Conservation (phyloP, 2,113 vertebrate genomes). For the Etheostoma spectabile region DNA sequence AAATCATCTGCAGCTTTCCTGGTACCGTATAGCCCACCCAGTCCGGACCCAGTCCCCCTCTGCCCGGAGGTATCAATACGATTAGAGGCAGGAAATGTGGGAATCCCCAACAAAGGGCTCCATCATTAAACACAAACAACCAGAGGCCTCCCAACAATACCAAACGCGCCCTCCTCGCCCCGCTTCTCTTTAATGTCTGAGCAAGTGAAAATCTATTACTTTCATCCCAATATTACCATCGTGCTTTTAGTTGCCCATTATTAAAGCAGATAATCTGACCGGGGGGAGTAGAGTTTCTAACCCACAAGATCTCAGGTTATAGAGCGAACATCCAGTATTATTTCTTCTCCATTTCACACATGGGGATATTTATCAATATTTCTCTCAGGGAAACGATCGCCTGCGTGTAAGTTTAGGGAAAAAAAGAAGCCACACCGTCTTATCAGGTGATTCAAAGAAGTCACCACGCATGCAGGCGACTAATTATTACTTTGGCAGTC, state of each 20-base stretch:
- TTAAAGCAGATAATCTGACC: conserved; percentile 61
- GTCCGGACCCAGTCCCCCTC: conserved; percentile 63
- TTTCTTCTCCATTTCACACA: conserved; percentile 44
- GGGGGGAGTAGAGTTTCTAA: conserved; percentile 28
- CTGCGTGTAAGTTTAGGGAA: background rate
- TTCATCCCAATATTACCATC: conserved; percentile 66
- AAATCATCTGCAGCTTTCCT: conserved; percentile 83
- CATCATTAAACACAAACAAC: conserved; percentile 82
- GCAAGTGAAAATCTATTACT: conserved; percentile 72
- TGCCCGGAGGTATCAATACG: conserved; percentile 78
- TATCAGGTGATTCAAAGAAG: conserved; percentile 18
- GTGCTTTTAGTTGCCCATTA: conserved; percentile 50
- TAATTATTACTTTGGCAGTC: conserved; percentile 65
- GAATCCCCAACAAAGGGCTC: conserved; percentile 82
- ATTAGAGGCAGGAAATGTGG: conserved; percentile 85
- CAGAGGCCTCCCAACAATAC: conserved; percentile 73
- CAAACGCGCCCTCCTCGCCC: conserved; percentile 57
- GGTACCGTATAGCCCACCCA: conserved; percentile 82
- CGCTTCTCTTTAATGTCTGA: conserved; percentile 64
- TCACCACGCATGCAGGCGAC: conserved; percentile 3
- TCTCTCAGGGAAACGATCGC: background rate
- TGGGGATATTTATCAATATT: conserved; percentile 31
- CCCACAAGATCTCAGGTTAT: conserved; percentile 15
- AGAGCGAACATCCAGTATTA: conserved; percentile 32
- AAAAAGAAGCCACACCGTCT: background rate